Evolutionary conservation across 2,113 vertebrate species (phyloP).

Genomic region (Symphodus melops): DNA sequence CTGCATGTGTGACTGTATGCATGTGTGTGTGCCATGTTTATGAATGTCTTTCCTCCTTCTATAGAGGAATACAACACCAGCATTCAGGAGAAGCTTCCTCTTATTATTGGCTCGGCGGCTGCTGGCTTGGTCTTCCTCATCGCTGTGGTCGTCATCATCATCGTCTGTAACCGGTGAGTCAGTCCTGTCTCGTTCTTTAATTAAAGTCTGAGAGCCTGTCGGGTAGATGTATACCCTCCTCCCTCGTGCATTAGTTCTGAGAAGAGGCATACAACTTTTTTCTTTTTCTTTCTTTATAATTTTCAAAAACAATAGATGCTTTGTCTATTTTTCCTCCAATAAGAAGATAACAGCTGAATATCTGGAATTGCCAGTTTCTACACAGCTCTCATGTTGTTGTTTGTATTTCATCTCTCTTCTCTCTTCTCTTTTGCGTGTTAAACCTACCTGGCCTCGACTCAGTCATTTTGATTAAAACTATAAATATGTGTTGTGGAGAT

Average conservation of each 20-base stretch:
- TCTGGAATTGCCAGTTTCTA: no score
- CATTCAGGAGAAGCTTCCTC: slow-evolving; percentile 96
- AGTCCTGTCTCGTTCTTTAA: slow-evolving; percentile 42
- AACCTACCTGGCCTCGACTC: no score
- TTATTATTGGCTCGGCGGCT: slow-evolving; percentile 95
- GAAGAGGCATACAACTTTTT: no score
- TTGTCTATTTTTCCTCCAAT: no score
- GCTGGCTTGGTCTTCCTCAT: slow-evolving; percentile 96
- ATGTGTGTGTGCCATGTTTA: slow-evolving; percentile 33
- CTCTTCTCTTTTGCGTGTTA: no score
- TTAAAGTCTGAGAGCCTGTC: not conserved
- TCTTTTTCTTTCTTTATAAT: no score
- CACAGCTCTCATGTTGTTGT: no score
- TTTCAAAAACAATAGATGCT: no score
- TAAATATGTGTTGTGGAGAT: slow-evolving; percentile 16
- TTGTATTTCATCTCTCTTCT: not conserved
- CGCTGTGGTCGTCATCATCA: slow-evolving; percentile 92
- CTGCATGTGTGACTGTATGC: slow-evolving; percentile 49
- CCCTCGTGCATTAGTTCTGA: no score
- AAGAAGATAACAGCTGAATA: no score
- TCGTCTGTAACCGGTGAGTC: slow-evolving; percentile 95
- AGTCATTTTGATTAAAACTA: not conserved
- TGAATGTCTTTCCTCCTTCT: slow-evolving; percentile 37
- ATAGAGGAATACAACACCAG: slow-evolving; percentile 97
- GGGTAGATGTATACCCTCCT: no score